Conservation (phyloP, 2,113 vertebrate genomes). For the Ochotona curzoniae region DNA sequence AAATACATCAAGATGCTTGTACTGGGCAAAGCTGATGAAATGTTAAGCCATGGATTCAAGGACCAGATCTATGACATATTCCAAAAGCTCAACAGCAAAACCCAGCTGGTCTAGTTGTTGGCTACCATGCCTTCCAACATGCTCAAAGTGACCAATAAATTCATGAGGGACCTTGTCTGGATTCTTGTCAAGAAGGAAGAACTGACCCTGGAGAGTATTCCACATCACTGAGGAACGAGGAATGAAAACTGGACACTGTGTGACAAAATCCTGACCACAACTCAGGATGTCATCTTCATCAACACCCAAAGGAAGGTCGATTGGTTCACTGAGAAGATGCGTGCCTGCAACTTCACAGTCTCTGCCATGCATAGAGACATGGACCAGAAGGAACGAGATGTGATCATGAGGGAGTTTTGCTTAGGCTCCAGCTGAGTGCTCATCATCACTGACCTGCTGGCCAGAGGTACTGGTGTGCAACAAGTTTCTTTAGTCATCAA, state of each 20-base stretch:
- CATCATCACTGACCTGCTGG: slow-evolving; percentile 94
- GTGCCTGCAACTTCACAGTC: slow-evolving; percentile 94
- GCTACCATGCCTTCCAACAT: slow-evolving; percentile 95
- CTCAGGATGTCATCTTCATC: slow-evolving; percentile 95
- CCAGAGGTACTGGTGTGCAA: slow-evolving; percentile 88
- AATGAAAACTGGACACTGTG: slow-evolving; percentile 96
- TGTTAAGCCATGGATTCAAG: slow-evolving; percentile 91
- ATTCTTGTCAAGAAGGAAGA: slow-evolving; percentile 96
- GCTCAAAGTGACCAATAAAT: slow-evolving; percentile 95
- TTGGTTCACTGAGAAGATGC: slow-evolving; percentile 97
- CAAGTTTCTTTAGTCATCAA: slow-evolving; percentile 89
- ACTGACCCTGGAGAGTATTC: slow-evolving; percentile 95
- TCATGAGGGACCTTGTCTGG: slow-evolving; percentile 93
- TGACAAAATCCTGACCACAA: slow-evolving; percentile 95
- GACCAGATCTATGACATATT: slow-evolving; percentile 93
- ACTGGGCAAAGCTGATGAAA: slow-evolving; percentile 90
- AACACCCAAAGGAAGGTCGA: slow-evolving; percentile 96
- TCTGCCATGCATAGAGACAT: slow-evolving; percentile 96
- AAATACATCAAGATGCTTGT: slow-evolving; percentile 91
- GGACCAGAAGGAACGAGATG: slow-evolving; percentile 96
- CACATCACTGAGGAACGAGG: slow-evolving; percentile 96
- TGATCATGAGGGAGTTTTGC: slow-evolving; percentile 96
- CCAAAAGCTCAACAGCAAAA: slow-evolving; percentile 89
- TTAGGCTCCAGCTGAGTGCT: slow-evolving; percentile 94
- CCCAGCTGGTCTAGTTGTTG: slow-evolving; percentile 93